Percentiles rank a stretch among this genome's conserved stretches.
phyloP scores from a whole-genome alignment of 2,113 vertebrate species.

The Microcebus ravelobensis region DNA sequence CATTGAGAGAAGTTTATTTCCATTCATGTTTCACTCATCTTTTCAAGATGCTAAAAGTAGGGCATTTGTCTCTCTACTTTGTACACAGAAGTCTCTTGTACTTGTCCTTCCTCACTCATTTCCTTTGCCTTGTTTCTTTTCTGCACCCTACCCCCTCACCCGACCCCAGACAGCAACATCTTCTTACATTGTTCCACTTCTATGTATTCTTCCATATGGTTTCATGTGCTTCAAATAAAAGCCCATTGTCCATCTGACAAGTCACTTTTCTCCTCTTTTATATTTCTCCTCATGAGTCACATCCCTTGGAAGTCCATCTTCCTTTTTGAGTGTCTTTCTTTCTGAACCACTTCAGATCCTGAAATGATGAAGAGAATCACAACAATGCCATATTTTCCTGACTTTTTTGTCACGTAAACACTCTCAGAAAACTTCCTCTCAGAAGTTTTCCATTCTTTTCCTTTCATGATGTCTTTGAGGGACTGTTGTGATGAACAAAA shows the following conservation, averaged over 20 bases:
- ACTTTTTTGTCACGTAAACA: slow-evolving; percentile 47
- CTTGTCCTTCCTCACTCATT: not conserved
- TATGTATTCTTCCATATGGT: slow-evolving; percentile 16
- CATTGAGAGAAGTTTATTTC: slow-evolving; percentile 22
- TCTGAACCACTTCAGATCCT: slow-evolving; percentile 68
- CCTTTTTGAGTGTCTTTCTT: slow-evolving; percentile 66
- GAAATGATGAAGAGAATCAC: slow-evolving; percentile 56
- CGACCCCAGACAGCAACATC: not conserved
- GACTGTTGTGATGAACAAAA: not conserved
- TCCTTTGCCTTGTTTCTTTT: slow-evolving; percentile 19
- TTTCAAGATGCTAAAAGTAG: slow-evolving; percentile 39
- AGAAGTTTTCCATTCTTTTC: slow-evolving; percentile 47
- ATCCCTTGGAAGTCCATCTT: slow-evolving; percentile 70
- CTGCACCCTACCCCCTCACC: not conserved
- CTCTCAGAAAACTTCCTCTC: slow-evolving; percentile 58
- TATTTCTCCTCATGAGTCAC: slow-evolving; percentile 65
- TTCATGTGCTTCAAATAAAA: slow-evolving; percentile 58
- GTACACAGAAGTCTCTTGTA: slow-evolving; percentile 12
- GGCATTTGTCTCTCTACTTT: slow-evolving; percentile 20
- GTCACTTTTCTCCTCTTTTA: slow-evolving; percentile 33
- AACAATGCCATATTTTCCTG: slow-evolving; percentile 62
- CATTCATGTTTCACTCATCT: slow-evolving; percentile 1
- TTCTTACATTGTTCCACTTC: slow-evolving; percentile 23
- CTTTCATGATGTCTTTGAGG: slow-evolving; percentile 42
- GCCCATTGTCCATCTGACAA: slow-evolving; percentile 66